phyloP scores from a whole-genome alignment of 1,140 invertebrate species.

The Lepidurus packardi region DNA sequence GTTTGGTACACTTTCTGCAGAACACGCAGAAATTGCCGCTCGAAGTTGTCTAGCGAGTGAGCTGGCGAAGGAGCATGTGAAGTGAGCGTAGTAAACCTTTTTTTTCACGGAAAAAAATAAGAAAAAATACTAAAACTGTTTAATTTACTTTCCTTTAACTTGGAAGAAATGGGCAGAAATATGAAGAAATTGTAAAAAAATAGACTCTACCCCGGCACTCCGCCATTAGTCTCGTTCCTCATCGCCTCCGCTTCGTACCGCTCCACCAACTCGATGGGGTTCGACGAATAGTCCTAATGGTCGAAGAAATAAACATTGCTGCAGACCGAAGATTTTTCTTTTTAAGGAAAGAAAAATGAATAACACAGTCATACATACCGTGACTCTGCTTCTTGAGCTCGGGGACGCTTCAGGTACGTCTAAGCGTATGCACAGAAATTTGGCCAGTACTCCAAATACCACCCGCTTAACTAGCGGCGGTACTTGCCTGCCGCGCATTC shows the following conservation, averaged over 20 bases:
- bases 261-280: background rate
- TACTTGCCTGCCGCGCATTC: slow-evolving; percentile 43
- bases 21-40: slow-evolving; percentile 50
- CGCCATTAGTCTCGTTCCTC: background rate
- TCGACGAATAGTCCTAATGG: background rate
- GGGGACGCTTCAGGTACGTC: slow-evolving; percentile 40
- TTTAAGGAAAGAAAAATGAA: background rate
- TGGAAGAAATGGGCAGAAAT: background rate
- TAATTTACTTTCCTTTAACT: background rate
- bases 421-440: slow-evolving; percentile 49
- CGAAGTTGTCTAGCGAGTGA: slow-evolving; percentile 43
- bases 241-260: background rate
- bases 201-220: background rate
- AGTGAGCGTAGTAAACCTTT: slow-evolving; percentile 26
- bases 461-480: slow-evolving; percentile 50
- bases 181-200: background rate
- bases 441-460: slow-evolving; percentile 52
- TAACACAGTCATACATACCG: background rate
- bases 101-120: slow-evolving; percentile 5
- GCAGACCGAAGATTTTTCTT: background rate
- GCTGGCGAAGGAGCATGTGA: slow-evolving; percentile 23
- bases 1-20: slow-evolving; percentile 51
- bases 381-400: slow-evolving; percentile 31
- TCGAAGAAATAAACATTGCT: background rate
- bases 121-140: background rate